Base-by-base conservation (phyloP, 2,888 invertebrate genomes). In the Ennomos erosarius region DNA sequence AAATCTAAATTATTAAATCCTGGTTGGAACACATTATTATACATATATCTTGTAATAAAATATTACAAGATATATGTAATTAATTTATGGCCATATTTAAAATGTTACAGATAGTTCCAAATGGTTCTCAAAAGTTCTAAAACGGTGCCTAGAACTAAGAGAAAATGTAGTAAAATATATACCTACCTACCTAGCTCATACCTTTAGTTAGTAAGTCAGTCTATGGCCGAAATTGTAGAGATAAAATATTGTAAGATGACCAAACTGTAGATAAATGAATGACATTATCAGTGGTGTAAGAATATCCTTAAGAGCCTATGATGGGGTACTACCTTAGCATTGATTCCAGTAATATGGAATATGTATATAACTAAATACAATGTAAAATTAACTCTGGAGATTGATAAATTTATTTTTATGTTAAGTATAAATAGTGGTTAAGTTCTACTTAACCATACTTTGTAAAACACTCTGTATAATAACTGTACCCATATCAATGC, bases 401-500 rank as follows among this genome's bases (percentile, higher is more conserved):
- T 26, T 26, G n/a, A n/a, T n/a, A n/a, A n/a, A n/a, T n/a, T n/a
- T n/a, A n/a, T n/a, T n/a, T n/a, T n/a, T n/a, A n/a, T n/a, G n/a
- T n/a, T n/a, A n/a, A n/a, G n/a, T n/a, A n/a, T n/a, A n/a, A n/a
- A n/a, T n/a, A n/a, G n/a, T n/a, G n/a, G n/a, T n/a, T n/a, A n/a
- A n/a, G n/a, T n/a, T n/a, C n/a, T 10, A 44, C 5, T 33, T 9
- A 33, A 44, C n/a, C 10, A 11, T 44, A 1, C 8, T 44, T 44
- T 33, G 26, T 26, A 6, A 6, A 26, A 35, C 46, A 39, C 4
- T 5, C 36, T 40, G 46, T 52, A 38, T 16, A 37, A 9, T 48
- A 4, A 10, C 44, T 59, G 56, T 62, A 55, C 26, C 36, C 55
- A 43, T 52, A 49, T 62, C 46, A 67, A 57, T 60, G 57, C 55